Evolutionary conservation across 1,140 invertebrate genomes (phyloP).

Genomic region (Pseudomyrmex concolor): DNA sequence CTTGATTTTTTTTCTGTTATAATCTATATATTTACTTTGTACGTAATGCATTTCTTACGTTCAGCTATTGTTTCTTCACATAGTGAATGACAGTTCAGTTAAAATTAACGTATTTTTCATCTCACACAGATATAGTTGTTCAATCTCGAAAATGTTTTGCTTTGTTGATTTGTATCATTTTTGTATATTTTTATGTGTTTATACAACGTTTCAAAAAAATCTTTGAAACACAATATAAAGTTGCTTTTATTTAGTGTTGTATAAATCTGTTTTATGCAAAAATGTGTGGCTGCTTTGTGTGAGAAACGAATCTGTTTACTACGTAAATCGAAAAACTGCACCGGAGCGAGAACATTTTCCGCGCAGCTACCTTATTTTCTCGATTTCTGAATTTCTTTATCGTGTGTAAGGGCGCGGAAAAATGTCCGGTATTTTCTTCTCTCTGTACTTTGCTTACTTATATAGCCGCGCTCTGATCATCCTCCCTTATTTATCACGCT

Average conservation of each 20-base stretch:
- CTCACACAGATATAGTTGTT: too few relatives aligned
- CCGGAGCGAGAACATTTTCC: slow-evolving; percentile 2
- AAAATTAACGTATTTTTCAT: too few relatives aligned
- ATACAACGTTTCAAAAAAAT: too few relatives aligned
- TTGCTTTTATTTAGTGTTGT: too few relatives aligned
- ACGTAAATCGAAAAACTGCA: not conserved
- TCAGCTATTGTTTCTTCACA: too few relatives aligned
- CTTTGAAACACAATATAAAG: too few relatives aligned
- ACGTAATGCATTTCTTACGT: too few relatives aligned
- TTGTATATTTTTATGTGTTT: too few relatives aligned
- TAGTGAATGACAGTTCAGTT: too few relatives aligned
- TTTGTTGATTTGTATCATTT: too few relatives aligned
- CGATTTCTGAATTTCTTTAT: slow-evolving; percentile 43
- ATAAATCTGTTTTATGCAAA: not conserved
- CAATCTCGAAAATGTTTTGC: too few relatives aligned
- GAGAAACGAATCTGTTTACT: not conserved
- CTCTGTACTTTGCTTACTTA: slow-evolving; percentile 34
- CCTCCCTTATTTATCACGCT: slow-evolving; percentile 47
- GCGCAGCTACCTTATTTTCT: not conserved
- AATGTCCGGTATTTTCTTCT: slow-evolving; percentile 23
- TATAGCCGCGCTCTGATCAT: slow-evolving; percentile 39
- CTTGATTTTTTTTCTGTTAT: slow-evolving; percentile 3
- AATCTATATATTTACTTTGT: too few relatives aligned
- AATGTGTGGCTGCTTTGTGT: not conserved
- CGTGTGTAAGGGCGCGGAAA: slow-evolving; percentile 12